Evolutionary conservation across 2,113 vertebrate species (phyloP), one percentile per base, ranked within the genome.

Genomic region (Cygnus atratus): DNA sequence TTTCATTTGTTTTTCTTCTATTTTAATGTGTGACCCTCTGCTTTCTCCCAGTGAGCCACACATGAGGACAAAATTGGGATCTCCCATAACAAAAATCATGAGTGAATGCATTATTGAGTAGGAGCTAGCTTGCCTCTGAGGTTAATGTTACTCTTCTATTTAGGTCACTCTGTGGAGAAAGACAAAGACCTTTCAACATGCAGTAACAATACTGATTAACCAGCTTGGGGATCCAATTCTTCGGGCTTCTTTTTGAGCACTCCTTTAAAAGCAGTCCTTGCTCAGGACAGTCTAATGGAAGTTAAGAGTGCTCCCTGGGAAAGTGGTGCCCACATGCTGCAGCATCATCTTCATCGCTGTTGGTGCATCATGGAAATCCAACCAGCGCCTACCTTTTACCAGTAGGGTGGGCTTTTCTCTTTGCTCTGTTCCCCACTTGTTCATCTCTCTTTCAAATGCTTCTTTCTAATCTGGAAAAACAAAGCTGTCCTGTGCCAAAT

Each of bases 381-480:
- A 54, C 80, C 81, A 65, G 58, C 52, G 63, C 65, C 50, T 71
- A 29, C 3, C 2, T 84, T 96, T 83, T 37, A 77, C 8, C 37
- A n/a, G 29, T 58, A 11, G 26, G 14, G 26, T 90, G 39, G 10
- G 19, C 13, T 88, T 87, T 91, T 86, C 35, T 77, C 61, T 79
- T 58, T 70, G 33, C 50, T 75, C 20, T 88, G 4, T 62, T 71
- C 61, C 31, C 46, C 31, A 48, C 37, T 29, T 6, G 1, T 71
- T 93, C 70, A 52, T 66, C 62, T 55, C n/a, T 88, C 76, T 91
- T 91, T 79, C 28, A 85, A 91, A 84, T 37, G 29, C 31, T 91
- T n/a, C 50, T 61, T 61, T 97, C 74, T 91, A 84, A 95, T 67
- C 68, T 90, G 80, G 81, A 90, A 66, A 96, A 90, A 39, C 82